Conservation (phyloP, 2,797 vertebrate genomes). For the Muscicapa comitata region DNA sequence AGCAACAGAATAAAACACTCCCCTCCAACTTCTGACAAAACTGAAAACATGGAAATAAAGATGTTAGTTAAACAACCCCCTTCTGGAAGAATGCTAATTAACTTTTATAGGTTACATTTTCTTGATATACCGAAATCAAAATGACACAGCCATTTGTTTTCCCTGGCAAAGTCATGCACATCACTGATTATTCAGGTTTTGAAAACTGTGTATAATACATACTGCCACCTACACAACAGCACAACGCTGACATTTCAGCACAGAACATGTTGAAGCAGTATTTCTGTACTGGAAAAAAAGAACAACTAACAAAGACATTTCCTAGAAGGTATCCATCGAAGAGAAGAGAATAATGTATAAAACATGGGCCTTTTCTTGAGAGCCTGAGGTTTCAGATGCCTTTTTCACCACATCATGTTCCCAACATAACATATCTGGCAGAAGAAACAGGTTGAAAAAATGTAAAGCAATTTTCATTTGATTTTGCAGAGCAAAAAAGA, state of each 20-base stretch:
- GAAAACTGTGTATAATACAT: slow-evolving; percentile 62
- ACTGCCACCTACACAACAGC: slow-evolving; percentile 68
- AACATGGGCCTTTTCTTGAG: slow-evolving; percentile 47
- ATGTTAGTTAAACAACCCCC: slow-evolving; percentile 45
- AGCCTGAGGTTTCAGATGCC: slow-evolving; percentile 65
- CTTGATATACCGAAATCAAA: slow-evolving; percentile 62
- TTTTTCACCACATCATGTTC: slow-evolving; percentile 57
- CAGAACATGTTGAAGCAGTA: slow-evolving; percentile 57
- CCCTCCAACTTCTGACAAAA: slow-evolving; percentile 55
- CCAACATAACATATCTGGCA: slow-evolving; percentile 38
- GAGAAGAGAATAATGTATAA: slow-evolving; percentile 51
- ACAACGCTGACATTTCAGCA: slow-evolving; percentile 64
- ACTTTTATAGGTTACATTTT: slow-evolving; percentile 67
- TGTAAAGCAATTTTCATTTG: neutral
- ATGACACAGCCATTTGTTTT: slow-evolving; percentile 69
- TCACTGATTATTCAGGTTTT: slow-evolving; percentile 66
- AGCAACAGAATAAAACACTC: slow-evolving; percentile 36
- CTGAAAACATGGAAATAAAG: slow-evolving; percentile 57
- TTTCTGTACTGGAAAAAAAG: slow-evolving; percentile 49
- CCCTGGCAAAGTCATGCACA: slow-evolving; percentile 64
- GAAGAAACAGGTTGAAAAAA: slow-evolving; percentile 35
- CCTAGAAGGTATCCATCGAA: slow-evolving; percentile 58
- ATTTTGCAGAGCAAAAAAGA: neutral
- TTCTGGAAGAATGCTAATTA: slow-evolving; percentile 66
- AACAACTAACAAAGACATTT: slow-evolving; percentile 62